These are phyloP conservation scores for Lepidotrigona ventralis DNA, from an alignment of 1,140 invertebrate species.

Conservation along the genomic window DNA sequence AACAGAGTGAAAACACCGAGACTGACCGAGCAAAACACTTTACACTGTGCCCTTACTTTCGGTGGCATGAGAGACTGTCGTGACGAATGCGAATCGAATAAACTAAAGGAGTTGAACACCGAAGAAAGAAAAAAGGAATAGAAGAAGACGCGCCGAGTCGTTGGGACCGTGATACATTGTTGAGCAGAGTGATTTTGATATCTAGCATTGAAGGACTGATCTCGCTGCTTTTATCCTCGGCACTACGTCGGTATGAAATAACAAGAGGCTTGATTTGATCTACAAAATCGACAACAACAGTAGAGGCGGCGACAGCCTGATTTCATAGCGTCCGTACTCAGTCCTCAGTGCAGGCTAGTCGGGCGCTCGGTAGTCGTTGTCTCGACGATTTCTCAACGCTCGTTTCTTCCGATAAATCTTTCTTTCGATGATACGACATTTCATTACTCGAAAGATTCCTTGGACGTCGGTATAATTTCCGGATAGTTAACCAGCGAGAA, in stretches of 20 bases:
- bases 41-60: neutral
- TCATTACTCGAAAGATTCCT: neutral
- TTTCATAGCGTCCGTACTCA: slow-evolving; percentile 76
- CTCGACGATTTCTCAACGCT: slow-evolving; percentile 13
- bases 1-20: neutral
- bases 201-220: slow-evolving; percentile 3
- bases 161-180: neutral
- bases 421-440: neutral
- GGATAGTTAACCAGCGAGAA: neutral
- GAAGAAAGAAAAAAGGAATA: neutral
- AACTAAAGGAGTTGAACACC: neutral
- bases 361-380: slow-evolving; percentile 72
- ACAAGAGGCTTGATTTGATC: slow-evolving; percentile 63
- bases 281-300: slow-evolving; percentile 50
- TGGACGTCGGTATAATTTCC: neutral
- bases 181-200: neutral
- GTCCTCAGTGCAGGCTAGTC: slow-evolving; percentile 80
- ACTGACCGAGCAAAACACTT: neutral
- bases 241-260: slow-evolving; percentile 73
- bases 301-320: slow-evolving; percentile 63
- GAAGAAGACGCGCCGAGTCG: too few species aligned
- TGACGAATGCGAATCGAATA: neutral
- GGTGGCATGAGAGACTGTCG: slow-evolving; percentile 8
- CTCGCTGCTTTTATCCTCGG: slow-evolving; percentile 11
- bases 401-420: neutral